phyloP scores from a whole-genome alignment of 2,113 vertebrate species.

The Nyctereutes procyonoides region DNA sequence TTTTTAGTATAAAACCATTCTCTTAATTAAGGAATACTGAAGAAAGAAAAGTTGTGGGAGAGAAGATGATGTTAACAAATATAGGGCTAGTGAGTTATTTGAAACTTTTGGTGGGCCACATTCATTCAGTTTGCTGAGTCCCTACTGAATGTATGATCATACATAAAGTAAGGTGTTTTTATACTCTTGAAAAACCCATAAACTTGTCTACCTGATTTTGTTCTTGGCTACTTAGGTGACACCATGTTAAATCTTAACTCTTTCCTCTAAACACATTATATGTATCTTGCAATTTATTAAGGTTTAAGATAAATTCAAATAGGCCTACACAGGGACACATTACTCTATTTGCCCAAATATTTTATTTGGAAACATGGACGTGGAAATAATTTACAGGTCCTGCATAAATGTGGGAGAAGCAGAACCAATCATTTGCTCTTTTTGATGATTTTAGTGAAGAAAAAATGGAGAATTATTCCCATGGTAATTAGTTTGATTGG shows the following conservation, averaged over 20 bases:
- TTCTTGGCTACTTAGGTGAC: not conserved
- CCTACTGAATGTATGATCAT: not conserved
- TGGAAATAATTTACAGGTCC: not conserved
- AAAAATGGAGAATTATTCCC: not conserved
- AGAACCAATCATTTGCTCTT: not conserved
- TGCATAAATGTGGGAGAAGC: not conserved
- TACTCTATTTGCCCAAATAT: not conserved
- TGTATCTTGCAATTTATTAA: not conserved
- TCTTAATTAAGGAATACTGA: not conserved
- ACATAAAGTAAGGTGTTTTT: not conserved
- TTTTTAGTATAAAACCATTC: not conserved
- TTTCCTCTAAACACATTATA: not conserved
- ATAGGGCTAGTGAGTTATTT: not conserved
- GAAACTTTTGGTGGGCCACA: not conserved
- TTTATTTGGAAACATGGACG: not conserved
- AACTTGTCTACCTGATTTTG: not conserved
- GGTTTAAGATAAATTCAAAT: not conserved
- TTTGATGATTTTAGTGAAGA: not conserved
- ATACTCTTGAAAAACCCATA: not conserved
- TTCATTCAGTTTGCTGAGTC: not conserved
- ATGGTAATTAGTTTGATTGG: not conserved
- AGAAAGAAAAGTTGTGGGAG: not conserved
- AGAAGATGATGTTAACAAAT: conserved; percentile 66
- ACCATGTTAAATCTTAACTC: not conserved
- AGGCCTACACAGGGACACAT: not conserved